Evolutionary conservation across 2,888 invertebrate genomes (phyloP), one percentile per base, ranked within the genome.

Genomic region (Adelognathus sp.): DNA sequence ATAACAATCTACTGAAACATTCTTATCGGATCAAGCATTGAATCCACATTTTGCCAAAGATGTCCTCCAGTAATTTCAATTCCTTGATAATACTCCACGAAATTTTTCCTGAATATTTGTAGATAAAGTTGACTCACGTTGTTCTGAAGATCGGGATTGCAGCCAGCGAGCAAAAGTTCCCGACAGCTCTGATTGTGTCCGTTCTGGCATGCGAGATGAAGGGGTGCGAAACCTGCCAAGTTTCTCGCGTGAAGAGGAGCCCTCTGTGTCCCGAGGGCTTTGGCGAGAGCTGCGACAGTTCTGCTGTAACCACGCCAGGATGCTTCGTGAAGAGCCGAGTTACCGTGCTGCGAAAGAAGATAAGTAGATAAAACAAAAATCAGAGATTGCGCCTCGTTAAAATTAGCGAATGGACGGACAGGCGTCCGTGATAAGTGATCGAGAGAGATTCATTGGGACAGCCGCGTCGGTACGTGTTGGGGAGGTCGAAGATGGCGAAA

Each of bases 131-230:
- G 36, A 89, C 93, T 93, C 86, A 97, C 97, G 92, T 98, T 98
- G 90, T 98, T 98, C 91, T 97, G 97, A 76, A 96, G 92, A 91
- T 98, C 97, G 0, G 98, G 96, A 90, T 96, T 95, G 78, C 97
- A 97, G 0, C 97, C 97, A 1, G 97, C 96, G 85, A 98, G 94
- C 50, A 99, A 93, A 9, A 99, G 92, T 88, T 98, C 97, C 67
- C 98, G 92, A 86, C 97, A 97, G 84, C 97, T 96, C 93, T 98
- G 98, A 92, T 98, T 99, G 93, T 98, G 98, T 0, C 98, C 98
- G 92, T 98, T 98, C 93, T 99, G 98, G 86, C 98, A 97, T 77
- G 98, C 96, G 83, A 99, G 94, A 93, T 99, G 99, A 52, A 99
- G 94, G n/a, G 98, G 95, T 14, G 97, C 96, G 92, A 98, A 98